Evolutionary conservation across 2,797 vertebrate species (phyloP).

Genomic region (Podarcis siculus): DNA sequence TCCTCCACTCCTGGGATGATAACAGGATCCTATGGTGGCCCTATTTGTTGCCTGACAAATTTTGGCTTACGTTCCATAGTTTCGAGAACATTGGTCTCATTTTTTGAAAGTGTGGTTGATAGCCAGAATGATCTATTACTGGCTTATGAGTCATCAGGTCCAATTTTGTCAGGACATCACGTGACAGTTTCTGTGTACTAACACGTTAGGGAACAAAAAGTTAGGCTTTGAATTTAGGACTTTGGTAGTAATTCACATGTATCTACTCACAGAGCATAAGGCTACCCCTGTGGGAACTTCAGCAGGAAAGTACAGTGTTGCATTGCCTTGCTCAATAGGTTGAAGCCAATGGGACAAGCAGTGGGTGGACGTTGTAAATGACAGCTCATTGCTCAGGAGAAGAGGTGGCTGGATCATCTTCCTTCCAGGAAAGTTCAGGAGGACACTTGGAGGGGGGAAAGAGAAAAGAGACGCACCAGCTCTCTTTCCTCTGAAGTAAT

Average conservation of each 20-base stretch:
- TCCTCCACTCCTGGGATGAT: too few relatives aligned
- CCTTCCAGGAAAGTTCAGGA: neutral
- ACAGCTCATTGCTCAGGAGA: neutral
- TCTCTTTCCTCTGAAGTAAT: neutral
- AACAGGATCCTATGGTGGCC: neutral
- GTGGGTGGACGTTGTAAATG: neutral
- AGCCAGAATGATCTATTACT: neutral
- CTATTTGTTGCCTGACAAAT: neutral
- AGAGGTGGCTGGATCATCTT: neutral
- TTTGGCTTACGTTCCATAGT: neutral
- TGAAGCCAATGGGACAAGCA: neutral
- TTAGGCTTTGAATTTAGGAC: neutral
- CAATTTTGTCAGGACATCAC: neutral
- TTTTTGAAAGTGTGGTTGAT: neutral
- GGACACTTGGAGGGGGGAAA: neutral
- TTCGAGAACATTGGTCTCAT: neutral
- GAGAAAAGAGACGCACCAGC: neutral
- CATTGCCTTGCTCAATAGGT: neutral
- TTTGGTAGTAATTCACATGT: neutral
- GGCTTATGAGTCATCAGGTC: constrained; percentile 3
- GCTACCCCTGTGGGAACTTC: neutral
- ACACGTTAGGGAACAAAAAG: neutral
- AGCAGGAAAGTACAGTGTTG: neutral
- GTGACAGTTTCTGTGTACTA: neutral
- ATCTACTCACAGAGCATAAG: neutral